These are phyloP conservation scores for Drosophila ambigua DNA, from an alignment of 1,140 invertebrate species.

Conservation along the genomic window DNA sequence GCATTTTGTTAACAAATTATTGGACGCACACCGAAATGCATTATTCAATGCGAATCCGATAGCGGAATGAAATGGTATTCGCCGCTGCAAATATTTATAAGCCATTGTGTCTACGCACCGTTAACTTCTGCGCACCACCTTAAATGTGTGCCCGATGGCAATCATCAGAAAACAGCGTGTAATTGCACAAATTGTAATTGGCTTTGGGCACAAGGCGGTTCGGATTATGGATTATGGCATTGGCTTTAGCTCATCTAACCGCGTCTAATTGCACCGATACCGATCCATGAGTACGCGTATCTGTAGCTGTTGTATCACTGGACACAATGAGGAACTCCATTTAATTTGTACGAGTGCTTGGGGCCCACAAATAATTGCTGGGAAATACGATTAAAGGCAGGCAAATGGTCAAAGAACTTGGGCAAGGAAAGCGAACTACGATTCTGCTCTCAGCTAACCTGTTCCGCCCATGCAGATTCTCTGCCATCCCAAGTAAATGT, in stretches of 20 bases:
- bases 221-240: slow-evolving; percentile 48
- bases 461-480: no score
- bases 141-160: slow-evolving; percentile 49
- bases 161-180: slow-evolving; percentile 33
- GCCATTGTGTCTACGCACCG: slow-evolving; percentile 59
- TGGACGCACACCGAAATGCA: slow-evolving; percentile 51
- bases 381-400: no score
- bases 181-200: slow-evolving; percentile 22
- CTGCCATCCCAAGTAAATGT: no score
- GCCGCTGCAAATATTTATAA: slow-evolving; percentile 23
- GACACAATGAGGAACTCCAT: slow-evolving; percentile 23
- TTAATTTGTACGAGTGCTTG: neutral
- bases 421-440: no score
- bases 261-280: slow-evolving; percentile 51
- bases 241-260: slow-evolving; percentile 24
- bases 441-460: no score
- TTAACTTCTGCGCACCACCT: slow-evolving; percentile 36
- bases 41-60: slow-evolving; percentile 61
- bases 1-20: slow-evolving; percentile 76
- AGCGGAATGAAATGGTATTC: neutral
- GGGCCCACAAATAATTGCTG: no score
- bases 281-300: slow-evolving; percentile 12
- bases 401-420: no score
- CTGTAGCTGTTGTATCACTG: neutral
- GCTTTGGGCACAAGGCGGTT: slow-evolving; percentile 37